A percentile compares a stretch with the other conserved stretches of the same genome.
These are phyloP conservation scores for Spilogale gracilis DNA, from an alignment of 2,113 vertebrate species.

Conservation along the genomic window DNA sequence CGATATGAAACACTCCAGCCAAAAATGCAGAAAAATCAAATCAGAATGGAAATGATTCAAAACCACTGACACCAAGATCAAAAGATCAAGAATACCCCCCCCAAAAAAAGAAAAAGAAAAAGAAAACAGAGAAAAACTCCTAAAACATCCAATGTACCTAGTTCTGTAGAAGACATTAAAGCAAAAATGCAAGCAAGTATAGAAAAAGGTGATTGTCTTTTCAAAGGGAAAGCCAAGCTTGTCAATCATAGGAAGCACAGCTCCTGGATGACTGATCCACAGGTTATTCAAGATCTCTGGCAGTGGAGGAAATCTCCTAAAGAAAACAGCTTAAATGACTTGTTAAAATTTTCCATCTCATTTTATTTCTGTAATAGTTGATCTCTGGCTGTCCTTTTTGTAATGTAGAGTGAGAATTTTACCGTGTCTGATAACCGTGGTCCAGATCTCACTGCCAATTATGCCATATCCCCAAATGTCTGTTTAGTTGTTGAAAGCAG, in stretches of 20 bases:
- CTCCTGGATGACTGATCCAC: neutral
- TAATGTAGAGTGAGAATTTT: neutral
- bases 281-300: neutral
- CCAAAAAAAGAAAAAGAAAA: neutral
- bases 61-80: conserved; percentile 2
- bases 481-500: neutral
- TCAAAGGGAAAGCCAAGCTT: neutral
- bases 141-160: neutral
- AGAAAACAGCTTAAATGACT: neutral
- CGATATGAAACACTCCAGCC: neutral
- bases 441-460: neutral
- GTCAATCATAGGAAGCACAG: neutral
- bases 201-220: neutral
- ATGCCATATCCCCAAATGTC: neutral
- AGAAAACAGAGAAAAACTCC: neutral
- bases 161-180: neutral
- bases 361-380: neutral
- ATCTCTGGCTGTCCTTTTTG: neutral
- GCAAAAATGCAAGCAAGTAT: neutral
- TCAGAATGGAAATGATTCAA: neutral
- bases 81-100: neutral
- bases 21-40: neutral
- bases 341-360: neutral
- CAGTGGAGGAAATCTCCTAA: neutral
- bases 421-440: neutral